A percentile compares a stretch with the other conserved stretches of the same genome.
These are phyloP conservation scores for Fragum whitleyi DNA, from an alignment of 2,888 invertebrate genomes.

Conservation along the genomic window DNA sequence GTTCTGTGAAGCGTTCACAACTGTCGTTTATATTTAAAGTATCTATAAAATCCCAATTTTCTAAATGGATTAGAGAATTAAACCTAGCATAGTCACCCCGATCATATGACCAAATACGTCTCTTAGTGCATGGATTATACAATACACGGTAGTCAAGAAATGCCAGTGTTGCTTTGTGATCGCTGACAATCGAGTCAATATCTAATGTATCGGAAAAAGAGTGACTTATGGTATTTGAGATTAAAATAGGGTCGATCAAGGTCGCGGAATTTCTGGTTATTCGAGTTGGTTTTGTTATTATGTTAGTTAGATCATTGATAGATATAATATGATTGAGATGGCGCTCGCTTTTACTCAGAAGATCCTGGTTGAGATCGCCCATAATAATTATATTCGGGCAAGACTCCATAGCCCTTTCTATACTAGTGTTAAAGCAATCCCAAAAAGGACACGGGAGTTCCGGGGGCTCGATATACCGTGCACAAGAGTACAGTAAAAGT, in stretches of 20 bases:
- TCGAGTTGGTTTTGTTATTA: neutral
- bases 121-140: neutral
- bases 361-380: neutral
- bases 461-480: too few species aligned
- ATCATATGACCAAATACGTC: neutral
- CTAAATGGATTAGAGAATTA: neutral
- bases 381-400: neutral
- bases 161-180: neutral
- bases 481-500: too few species aligned
- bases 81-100: neutral
- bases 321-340: neutral
- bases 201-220: neutral
- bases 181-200: neutral
- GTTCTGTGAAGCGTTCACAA: neutral
- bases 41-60: neutral
- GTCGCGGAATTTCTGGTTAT: neutral
- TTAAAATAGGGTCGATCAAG: neutral
- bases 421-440: too few species aligned
- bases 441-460: too few species aligned
- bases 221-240: neutral
- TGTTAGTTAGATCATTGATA: neutral
- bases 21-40: neutral
- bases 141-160: neutral
- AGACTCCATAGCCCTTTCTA: too few species aligned
- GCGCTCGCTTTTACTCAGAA: neutral